phyloP scores from a whole-genome alignment of 2,113 vertebrate species.

The Nothobranchius kuhntae region DNA sequence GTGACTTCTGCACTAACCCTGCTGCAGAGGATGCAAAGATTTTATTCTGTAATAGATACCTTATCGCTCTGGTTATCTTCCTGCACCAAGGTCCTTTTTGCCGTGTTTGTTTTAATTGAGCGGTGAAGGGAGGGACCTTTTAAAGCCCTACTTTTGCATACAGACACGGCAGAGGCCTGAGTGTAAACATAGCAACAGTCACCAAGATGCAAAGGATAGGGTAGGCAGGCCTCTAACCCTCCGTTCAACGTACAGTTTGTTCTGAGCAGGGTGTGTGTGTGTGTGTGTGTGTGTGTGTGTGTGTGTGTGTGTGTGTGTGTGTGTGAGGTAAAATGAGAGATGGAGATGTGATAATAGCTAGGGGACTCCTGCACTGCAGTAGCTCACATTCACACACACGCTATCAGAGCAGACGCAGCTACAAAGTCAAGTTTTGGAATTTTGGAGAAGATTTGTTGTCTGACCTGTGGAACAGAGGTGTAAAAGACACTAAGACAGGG shows the following conservation, averaged over 20 bases:
- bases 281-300: neutral
- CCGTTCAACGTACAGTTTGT: conserved; percentile 21
- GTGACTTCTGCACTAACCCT: too few species aligned
- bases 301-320: conserved; percentile 6
- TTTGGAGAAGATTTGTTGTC: conserved; percentile 15
- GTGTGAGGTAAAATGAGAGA: conserved; percentile 36
- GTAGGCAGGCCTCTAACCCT: conserved; percentile 23
- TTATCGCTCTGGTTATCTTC: neutral
- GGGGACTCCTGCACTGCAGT: conserved; percentile 44
- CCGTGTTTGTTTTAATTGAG: neutral
- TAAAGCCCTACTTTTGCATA: conserved; percentile 22
- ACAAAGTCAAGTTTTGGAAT: conserved; percentile 18
- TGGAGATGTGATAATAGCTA: neutral
- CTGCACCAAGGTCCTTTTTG: neutral
- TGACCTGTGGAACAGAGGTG: conserved; percentile 4
- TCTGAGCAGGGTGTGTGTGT: conserved; percentile 2
- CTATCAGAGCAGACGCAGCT: neutral
- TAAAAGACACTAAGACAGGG: neutral
- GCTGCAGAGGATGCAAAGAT: neutral
- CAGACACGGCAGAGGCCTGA: conserved; percentile 20
- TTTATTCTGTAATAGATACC: neutral
- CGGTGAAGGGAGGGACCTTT: conserved; percentile 19
- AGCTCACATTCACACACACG: neutral
- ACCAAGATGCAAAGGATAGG: conserved; percentile 64
- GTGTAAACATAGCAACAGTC: conserved; percentile 75